These are phyloP conservation scores for Lutjanus erythropterus DNA, from an alignment of 2,113 vertebrate species.

Conservation along the genomic window DNA sequence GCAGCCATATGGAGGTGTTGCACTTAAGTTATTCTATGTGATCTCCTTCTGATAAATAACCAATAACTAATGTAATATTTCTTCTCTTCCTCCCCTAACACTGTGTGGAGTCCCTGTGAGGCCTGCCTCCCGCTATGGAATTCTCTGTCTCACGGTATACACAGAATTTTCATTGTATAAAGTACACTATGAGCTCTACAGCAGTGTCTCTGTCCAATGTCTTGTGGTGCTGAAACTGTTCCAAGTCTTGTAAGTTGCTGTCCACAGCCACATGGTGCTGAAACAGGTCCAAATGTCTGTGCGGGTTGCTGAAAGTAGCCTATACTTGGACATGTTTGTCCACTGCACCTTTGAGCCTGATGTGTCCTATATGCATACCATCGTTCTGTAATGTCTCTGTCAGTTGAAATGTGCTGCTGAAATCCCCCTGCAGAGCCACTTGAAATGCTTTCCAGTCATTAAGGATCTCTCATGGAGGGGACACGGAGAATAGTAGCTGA, in stretches of 20 bases:
- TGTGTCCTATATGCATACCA: neutral
- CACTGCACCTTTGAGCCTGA: neutral
- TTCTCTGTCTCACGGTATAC: too few relatives aligned
- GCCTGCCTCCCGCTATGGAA: too few relatives aligned
- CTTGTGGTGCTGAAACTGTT: constrained; percentile 50
- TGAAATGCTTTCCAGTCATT: neutral
- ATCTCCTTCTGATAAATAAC: too few relatives aligned
- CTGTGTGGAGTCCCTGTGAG: too few relatives aligned
- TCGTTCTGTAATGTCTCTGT: neutral
- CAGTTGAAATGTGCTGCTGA: neutral
- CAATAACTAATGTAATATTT: too few relatives aligned
- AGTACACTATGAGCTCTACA: neutral
- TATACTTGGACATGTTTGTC: neutral
- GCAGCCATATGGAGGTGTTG: too few relatives aligned
- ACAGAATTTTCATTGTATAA: too few relatives aligned
- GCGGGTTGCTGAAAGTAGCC: neutral
- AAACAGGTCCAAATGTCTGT: neutral
- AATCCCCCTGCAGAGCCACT: neutral
- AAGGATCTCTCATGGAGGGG: neutral
- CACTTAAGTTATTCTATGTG: too few relatives aligned
- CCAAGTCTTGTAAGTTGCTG: constrained; percentile 6
- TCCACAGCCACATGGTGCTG: constrained; percentile 33
- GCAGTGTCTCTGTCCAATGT: constrained; percentile 39
- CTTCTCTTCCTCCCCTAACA: too few relatives aligned
- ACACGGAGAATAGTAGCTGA: neutral